Evolutionary conservation across 2,113 vertebrate genomes (phyloP).

Genomic region (Ursus arctos): DNA sequence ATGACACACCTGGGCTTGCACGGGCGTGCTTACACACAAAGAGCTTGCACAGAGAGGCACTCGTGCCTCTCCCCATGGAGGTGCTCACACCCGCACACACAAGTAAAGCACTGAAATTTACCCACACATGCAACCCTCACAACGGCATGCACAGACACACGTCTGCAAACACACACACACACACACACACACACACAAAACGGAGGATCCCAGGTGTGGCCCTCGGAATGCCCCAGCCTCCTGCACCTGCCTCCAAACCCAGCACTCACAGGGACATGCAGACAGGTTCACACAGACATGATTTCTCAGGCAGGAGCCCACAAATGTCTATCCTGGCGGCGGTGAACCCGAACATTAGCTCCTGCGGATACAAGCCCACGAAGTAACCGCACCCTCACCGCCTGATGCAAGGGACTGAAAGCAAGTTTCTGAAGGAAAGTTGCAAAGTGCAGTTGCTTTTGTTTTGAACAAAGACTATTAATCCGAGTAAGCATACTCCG

Average conservation of each 20-base stretch:
- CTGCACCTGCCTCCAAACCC: neutral
- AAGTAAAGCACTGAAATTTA: neutral
- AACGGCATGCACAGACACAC: neutral
- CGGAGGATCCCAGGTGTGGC: rapidly evolving
- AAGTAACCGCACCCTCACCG: neutral
- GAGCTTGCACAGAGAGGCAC: rapidly evolving
- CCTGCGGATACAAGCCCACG: neutral
- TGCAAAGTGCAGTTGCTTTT: neutral
- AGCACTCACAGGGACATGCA: neutral
- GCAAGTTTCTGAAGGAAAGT: neutral
- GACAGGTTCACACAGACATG: rapidly evolving
- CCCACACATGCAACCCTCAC: neutral
- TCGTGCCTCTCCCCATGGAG: rapidly evolving
- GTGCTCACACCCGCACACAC: rapidly evolving
- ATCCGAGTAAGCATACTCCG: neutral
- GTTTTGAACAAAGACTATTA: neutral
- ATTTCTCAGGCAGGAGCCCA: neutral
- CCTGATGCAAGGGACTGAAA: neutral
- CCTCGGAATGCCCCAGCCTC: neutral
- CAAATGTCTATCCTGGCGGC: neutral
- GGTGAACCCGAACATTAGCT: neutral
- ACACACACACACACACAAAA: neutral
- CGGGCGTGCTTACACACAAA: rapidly evolving
- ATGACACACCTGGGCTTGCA: neutral
- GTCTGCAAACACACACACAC: neutral